These are phyloP conservation scores for Pitta sordida DNA, from an alignment of 2,113 vertebrate species.

Conservation along the genomic window DNA sequence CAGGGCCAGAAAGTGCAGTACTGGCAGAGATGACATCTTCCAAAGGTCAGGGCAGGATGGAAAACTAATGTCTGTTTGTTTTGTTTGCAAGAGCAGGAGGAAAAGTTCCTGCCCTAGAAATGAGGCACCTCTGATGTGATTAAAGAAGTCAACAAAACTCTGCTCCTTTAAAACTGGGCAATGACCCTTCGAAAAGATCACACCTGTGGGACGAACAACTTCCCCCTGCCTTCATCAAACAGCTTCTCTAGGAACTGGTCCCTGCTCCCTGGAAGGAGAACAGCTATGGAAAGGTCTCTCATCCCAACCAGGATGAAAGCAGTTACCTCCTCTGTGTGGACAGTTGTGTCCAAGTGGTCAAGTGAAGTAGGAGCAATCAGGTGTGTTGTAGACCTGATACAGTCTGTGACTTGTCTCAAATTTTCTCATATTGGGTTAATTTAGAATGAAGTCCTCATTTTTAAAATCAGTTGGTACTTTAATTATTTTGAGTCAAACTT, in stretches of 20 bases:
- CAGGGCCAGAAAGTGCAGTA: background rate
- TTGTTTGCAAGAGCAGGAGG: background rate
- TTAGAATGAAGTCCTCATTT: background rate
- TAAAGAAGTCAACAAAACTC: background rate
- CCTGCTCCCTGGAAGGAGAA: background rate
- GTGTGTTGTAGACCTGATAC: background rate
- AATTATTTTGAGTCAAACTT: background rate
- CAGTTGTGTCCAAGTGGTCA: background rate
- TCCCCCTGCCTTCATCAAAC: background rate
- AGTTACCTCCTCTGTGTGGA: background rate
- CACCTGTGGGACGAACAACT: background rate
- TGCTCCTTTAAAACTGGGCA: background rate
- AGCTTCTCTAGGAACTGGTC: background rate
- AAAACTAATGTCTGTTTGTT: background rate
- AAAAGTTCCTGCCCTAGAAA: background rate
- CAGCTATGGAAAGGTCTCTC: background rate
- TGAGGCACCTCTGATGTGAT: background rate
- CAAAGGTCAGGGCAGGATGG: slow-evolving; percentile 3
- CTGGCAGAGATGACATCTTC: slow-evolving; percentile 12
- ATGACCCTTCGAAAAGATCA: background rate
- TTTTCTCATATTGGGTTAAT: background rate
- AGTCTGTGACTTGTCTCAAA: background rate
- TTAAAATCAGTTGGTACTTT: background rate
- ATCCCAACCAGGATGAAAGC: background rate
- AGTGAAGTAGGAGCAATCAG: background rate